Base-by-base conservation (phyloP, 2,797 vertebrate species). In the Megaceryle alcyon region DNA sequence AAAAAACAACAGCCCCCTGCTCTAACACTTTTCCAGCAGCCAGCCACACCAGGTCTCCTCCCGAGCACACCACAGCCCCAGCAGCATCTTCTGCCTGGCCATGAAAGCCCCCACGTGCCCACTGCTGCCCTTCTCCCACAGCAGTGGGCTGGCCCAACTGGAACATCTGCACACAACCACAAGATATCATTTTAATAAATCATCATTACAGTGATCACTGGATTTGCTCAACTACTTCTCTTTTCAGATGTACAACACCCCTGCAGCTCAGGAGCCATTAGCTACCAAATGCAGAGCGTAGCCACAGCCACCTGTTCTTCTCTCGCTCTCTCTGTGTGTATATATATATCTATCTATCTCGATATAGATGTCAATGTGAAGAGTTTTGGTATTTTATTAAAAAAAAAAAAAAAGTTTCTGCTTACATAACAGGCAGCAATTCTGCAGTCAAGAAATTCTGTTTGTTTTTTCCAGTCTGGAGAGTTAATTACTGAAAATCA, bases 351-450 rank as follows among this genome's bases (percentile, higher is more conserved):
- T 5, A 35, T 8, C 17, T 5, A 35, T 14, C 43, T 6, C 18
- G 4, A 71, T 6, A 26, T 7, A 75, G 28, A 10, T 0, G 9
- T 20, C 21, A 43, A 76, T 35, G 16, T 1, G 11, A 88, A 77
- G 31, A 10, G 33, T 17, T 78, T 13, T 49, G 53, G 35, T 33
- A 33, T 33, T 33, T 33, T 33, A 33, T 33, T 12, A 46, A 43
- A 33, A 84, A 64, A 60, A 51, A 14, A 35, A n/a, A 46, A 82
- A 65, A 61, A 53, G 29, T 2, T 72, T 20, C 57, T 85, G 56
- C 86, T 94, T 96, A 87, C 56, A 87, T 82, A 97, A 96, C 46
- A 49, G 80, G 31, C 78, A 66, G 61, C 19, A 66, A 65, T 65
- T 69, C 49, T 64, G 88, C 88, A 89, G 90, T 75, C 86, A 75